phyloP scores from a whole-genome alignment of 2,888 invertebrate genomes.

The Lymantria monacha region DNA sequence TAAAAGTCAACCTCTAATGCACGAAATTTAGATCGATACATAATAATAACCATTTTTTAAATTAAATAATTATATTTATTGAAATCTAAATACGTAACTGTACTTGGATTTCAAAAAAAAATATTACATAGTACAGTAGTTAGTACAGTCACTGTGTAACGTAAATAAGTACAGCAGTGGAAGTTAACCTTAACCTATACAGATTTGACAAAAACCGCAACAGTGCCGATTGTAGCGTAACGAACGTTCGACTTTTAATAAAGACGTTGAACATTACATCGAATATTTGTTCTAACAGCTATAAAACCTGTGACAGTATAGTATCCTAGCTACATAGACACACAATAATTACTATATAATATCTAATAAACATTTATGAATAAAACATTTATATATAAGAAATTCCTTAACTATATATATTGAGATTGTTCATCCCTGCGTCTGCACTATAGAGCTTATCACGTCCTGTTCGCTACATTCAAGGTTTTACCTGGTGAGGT shows the following conservation, averaged over 20 bases:
- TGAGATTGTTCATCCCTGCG: slow-evolving; percentile 47
- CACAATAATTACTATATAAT: slow-evolving; percentile 13
- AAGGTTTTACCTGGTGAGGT: slow-evolving; percentile 13
- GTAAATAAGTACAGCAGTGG: too few species aligned
- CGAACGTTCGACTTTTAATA: slow-evolving; percentile 2
- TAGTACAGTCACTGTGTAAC: too few species aligned
- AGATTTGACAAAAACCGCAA: neutral
- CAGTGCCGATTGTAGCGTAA: neutral
- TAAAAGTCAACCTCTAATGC: too few species aligned
- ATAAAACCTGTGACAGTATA: slow-evolving; percentile 16
- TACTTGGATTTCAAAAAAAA: too few species aligned
- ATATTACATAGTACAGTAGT: too few species aligned
- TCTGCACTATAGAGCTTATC: slow-evolving; percentile 8
- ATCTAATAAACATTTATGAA: slow-evolving; percentile 12
- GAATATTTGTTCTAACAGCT: slow-evolving; percentile 4
- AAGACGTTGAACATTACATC: neutral
- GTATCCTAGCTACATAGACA: slow-evolving; percentile 16
- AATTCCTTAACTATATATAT: slow-evolving; percentile 37
- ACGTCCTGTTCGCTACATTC: neutral
- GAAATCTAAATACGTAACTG: too few species aligned
- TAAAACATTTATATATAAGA: slow-evolving; percentile 20
- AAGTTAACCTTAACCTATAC: too few species aligned
- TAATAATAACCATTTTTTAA: too few species aligned
- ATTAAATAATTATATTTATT: too few species aligned
- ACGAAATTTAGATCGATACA: too few species aligned